Conservation (phyloP, 1,140 invertebrate species). For the Formica exsecta region DNA sequence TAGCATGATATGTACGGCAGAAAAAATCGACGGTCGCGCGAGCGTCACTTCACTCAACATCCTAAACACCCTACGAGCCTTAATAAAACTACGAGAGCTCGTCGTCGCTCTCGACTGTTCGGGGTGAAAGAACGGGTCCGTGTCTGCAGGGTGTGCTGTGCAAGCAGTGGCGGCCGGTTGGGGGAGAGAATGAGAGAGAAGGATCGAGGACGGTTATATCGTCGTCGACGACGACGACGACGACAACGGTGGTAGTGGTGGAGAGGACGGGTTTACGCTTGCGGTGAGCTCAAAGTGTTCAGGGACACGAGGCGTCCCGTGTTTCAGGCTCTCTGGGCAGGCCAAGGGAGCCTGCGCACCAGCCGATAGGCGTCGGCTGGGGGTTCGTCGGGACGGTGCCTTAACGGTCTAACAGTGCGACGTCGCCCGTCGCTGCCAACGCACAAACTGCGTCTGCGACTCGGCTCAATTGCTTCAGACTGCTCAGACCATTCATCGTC, state of each 20-base stretch:
- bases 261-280: slow-evolving; percentile 65
- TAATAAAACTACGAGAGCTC: slow-evolving; percentile 45
- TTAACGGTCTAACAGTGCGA: slow-evolving; percentile 76
- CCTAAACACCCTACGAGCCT: slow-evolving; percentile 65
- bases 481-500: not conserved
- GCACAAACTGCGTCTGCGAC: slow-evolving; percentile 67
- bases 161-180: slow-evolving; percentile 14
- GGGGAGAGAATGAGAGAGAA: slow-evolving; percentile 40
- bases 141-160: slow-evolving; percentile 48
- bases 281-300: slow-evolving; percentile 70
- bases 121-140: slow-evolving; percentile 60
- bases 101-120: slow-evolving; percentile 41
- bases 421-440: slow-evolving; percentile 77
- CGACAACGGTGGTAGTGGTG: slow-evolving; percentile 14
- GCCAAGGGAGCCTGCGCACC: slow-evolving; percentile 74
- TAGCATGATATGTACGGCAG: slow-evolving; percentile 56
- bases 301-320: slow-evolving; percentile 63
- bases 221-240: slow-evolving; percentile 19
- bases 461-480: not conserved
- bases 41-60: slow-evolving; percentile 71
- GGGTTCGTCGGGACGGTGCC: slow-evolving; percentile 60
- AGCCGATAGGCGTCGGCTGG: slow-evolving; percentile 80
- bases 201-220: slow-evolving; percentile 60
- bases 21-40: slow-evolving; percentile 36
- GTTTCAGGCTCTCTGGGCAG: slow-evolving; percentile 68